phyloP scores from a whole-genome alignment of 2,113 vertebrate genomes.

The Origma solitaria region DNA sequence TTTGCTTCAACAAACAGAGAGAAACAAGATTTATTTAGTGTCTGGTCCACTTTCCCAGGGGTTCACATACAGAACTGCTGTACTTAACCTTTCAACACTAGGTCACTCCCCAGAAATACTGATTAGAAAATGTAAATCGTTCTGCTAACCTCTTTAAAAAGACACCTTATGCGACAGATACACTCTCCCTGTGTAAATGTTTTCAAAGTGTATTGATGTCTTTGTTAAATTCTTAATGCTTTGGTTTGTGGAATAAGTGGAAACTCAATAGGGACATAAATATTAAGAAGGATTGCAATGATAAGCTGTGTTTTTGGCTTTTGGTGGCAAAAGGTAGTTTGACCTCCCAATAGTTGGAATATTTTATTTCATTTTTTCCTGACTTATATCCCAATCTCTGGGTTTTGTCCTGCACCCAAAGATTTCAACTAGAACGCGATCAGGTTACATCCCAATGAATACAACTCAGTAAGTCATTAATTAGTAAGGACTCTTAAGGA shows the following conservation, averaged over 20 bases:
- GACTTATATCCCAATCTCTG: background rate
- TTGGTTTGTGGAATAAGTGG: background rate
- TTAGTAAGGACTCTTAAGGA: background rate
- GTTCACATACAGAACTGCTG: background rate
- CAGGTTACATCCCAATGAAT: background rate
- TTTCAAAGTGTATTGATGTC: background rate
- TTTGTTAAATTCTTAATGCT: slow-evolving; percentile 33
- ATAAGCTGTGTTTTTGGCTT: background rate
- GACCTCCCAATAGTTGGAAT: background rate
- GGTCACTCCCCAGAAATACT: background rate
- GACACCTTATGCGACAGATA: background rate
- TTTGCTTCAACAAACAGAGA: background rate
- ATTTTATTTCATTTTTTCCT: background rate
- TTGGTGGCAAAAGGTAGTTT: background rate
- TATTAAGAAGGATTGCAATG: background rate
- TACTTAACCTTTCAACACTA: background rate
- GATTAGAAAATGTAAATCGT: background rate
- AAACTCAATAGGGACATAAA: slow-evolving; percentile 7
- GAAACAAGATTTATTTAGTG: background rate
- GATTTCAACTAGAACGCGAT: background rate
- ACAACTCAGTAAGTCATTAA: background rate
- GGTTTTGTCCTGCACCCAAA: background rate
- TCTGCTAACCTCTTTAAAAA: background rate
- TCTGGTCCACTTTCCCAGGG: background rate
- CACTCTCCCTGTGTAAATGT: background rate